Evolutionary conservation across 2,113 vertebrate species (phyloP), one percentile per base, ranked within the genome.

Genomic region (Microcebus ravelobensis): DNA sequence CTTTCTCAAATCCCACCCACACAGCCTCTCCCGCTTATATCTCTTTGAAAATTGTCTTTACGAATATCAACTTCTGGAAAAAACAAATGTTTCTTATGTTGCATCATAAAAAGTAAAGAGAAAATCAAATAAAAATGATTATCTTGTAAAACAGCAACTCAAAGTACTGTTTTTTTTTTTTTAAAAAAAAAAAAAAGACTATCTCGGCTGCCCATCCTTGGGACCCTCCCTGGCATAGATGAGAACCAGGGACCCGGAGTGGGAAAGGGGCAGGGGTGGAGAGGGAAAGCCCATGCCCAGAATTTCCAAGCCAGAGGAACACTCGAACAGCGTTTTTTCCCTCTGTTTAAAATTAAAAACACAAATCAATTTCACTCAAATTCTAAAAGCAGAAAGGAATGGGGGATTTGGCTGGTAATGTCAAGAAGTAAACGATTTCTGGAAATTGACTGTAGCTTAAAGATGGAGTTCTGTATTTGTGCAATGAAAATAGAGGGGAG

Each of bases 351-450:
- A 96, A 96, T 94, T 89, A 94, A 98, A 93, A 96, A 87, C 87
- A 97, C 84, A 96, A 92, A 98, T 96, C 97, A 96, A 96, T 98
- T 96, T 98, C 93, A 97, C 95, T 98, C 97, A 96, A 98, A 98
- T 96, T 98, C 96, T 98, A 97, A 98, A 97, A 93, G 87, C 93
- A 95, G 50, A 95, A 96, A 97, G 83, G 80, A 96, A 97, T 55
- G 92, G 80, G 93, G 25, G 83, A 70, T 84, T 89, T 96, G 93
- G 80, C 74, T 86, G 85, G 59, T 77, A 79, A 89, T 92, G 90
- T 77, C 94, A 42, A 95, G 93, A 97, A 97, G 96, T 91, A 91
- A 94, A 96, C 5, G 20, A 94, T 93, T 95, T 91, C 77, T 96
- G 86, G 96, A 97, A 98, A 98, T 98, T 95, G 96, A 97, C 97